Base-by-base conservation (phyloP, 2,888 invertebrate genomes). In the Galerucella calmariensis region DNA sequence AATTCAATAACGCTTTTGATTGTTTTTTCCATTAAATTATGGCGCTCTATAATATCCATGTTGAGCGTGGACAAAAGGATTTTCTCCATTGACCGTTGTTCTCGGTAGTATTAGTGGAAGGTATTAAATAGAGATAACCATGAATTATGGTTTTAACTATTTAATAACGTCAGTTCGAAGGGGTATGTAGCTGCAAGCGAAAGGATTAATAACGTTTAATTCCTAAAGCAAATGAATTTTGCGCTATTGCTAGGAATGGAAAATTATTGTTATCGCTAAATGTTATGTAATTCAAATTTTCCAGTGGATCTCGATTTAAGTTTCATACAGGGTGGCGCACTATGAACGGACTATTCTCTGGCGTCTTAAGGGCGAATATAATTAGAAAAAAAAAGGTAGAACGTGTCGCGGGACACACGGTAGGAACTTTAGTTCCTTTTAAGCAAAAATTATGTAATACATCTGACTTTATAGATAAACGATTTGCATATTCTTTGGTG, bases 91-190 rank as follows among this genome's bases (percentile, higher is more conserved):
- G 73, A 73, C 69, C 73, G 73, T 59, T 68, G 71, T 71, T 73
- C 51, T 74, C 74, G 67, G 72, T 58, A 67, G 72, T 48, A 73
- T 79, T 77, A 79, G 73, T 74, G 68, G 69, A 71, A 77, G 75
- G 76, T 77, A 79, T 78, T 77, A 73, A 79, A 56, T 56, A 77
- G 73, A 76, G 79, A 78, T 79, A 78, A 78, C 77, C 44, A 69
- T 78, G 77, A 79, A 75, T 78, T 75, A 78, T 78, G 75, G 72
- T 78, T 76, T 78, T 73, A 77, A 72, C 75, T 67, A 73, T 77
- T 73, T 77, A 75, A 77, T 77, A 73, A 75, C 73, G 62, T 66
- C 61, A 46, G 74, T 67, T 72, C 58, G 48, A 70, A 71, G 63
- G 73, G 75, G 59, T 66, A 58, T 65, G 27, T 67, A 16, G 44